Base-by-base conservation (phyloP, 2,113 vertebrate genomes). In the Antennarius striatus region DNA sequence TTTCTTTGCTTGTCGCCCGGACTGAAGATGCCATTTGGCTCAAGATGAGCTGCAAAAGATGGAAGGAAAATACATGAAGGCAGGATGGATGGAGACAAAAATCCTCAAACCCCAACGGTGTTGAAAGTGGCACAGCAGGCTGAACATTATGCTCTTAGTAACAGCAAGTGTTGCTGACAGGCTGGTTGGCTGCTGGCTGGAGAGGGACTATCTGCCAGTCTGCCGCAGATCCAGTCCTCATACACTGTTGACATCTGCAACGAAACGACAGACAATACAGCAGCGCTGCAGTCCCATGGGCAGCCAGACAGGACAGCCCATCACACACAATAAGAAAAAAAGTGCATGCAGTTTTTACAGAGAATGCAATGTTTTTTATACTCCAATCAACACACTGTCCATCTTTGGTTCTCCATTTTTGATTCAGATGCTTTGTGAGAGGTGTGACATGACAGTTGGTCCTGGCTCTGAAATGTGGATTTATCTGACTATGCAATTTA, bases 401-500 rank as follows among this genome's bases (percentile, higher is more conserved):
- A 56, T 81, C 79, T 84, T 84, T 82, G 76, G 81, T 71, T 78
- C 74, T 71, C 68, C 61, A 40, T 84, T 84, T 88, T 55, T 80
- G 69, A 80, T 75, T 77, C 75, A 63, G 74, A 89, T 64, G 67
- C 76, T 72, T 75, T 77, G 65, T 75, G 75, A 79, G 69, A 52
- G 86, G 84, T 82, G 87, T 78, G 74, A 76, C 75, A 68, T 60
- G 63, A 65, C 64, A 87, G 71, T 72, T 32, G 16, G 60, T n/a
- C 71, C 69, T 65, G 65, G 75, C 71, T 83, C 72, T 58, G 70
- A 80, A 71, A 78, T 48, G 72, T 76, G 87, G 82, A 88, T 86
- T 90, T 85, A 86, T 81, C 56, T 90, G 91, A 91, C 92, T 94
- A 92, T 90, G 90, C 91, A 93, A 90, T 90, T 93, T 90, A 86